These are phyloP conservation scores for Oryzias javanicus DNA, from an alignment of 2,113 vertebrate genomes.

Conservation along the genomic window DNA sequence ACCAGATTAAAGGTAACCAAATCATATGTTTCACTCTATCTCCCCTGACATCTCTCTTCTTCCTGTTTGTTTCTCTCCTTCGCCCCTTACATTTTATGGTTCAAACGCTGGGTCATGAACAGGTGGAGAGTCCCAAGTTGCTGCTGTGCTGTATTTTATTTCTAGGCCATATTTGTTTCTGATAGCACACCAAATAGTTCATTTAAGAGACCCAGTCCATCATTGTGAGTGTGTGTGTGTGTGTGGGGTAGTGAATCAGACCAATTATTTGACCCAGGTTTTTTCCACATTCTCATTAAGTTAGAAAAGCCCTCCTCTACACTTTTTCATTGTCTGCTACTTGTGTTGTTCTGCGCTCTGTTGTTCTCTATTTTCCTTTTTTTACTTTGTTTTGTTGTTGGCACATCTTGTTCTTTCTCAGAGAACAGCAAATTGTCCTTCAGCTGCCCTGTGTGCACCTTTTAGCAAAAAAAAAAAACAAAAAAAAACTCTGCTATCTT, in stretches of 20 bases:
- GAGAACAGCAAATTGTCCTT: conserved; percentile 30
- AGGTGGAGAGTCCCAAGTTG: conserved; percentile 14
- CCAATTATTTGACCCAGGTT: conserved; percentile 48
- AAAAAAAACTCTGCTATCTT: background rate
- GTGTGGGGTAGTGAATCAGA: background rate
- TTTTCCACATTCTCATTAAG: conserved; percentile 39
- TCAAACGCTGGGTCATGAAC: conserved; percentile 55
- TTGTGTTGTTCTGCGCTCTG: conserved; percentile 62
- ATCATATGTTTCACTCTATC: conserved; percentile 71
- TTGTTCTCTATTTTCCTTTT: conserved; percentile 56
- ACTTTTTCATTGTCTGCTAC: conserved; percentile 52
- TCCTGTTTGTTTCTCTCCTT: conserved; percentile 4
- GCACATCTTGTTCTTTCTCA: conserved; percentile 48
- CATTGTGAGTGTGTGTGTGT: background rate
- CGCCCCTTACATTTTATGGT: conserved; percentile 23
- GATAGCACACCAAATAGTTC: conserved; percentile 6
- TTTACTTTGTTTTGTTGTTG: conserved; percentile 53
- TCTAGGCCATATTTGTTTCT: background rate
- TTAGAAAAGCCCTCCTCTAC: conserved; percentile 29
- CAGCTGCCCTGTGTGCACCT: conserved; percentile 8
- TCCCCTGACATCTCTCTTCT: conserved; percentile 24
- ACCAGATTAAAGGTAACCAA: conserved; percentile 99
- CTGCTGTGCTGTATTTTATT: conserved; percentile 19
- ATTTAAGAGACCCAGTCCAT: conserved; percentile 1
- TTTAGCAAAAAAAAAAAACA: conserved; percentile 1